Conservation (phyloP, 2,888 invertebrate genomes). For the Steinernema carpocapsae region DNA sequence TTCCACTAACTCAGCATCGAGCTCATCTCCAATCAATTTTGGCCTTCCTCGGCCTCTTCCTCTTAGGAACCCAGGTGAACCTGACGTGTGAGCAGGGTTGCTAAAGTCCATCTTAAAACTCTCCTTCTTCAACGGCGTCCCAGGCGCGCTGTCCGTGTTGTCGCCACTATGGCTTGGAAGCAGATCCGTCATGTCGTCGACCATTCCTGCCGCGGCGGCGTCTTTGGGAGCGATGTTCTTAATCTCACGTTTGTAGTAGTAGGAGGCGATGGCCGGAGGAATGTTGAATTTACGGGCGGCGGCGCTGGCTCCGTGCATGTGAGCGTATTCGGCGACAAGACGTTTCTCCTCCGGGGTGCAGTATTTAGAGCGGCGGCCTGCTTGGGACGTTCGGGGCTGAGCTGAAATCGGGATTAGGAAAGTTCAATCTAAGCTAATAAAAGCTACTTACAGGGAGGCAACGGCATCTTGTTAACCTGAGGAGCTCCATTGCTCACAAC, state of each 20-base stretch:
- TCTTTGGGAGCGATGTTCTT: constrained; percentile 16
- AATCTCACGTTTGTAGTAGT: constrained; percentile 44
- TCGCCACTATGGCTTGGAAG: constrained; percentile 20
- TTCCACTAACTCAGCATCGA: constrained; percentile 67
- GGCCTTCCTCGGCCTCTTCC: constrained; percentile 67
- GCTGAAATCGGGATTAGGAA: constrained; percentile 1
- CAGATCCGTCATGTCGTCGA: neutral
- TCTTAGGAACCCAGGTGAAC: constrained; percentile 46
- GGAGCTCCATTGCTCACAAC: neutral
- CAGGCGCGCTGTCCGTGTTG: neutral
- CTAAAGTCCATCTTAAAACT: constrained; percentile 23
- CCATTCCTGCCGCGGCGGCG: neutral
- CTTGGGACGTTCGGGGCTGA: neutral
- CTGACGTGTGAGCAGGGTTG: constrained; percentile 14
- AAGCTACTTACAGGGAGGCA: constrained; percentile 20
- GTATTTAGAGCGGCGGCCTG: constrained; percentile 58
- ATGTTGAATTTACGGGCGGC: constrained; percentile 54
- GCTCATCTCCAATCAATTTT: constrained; percentile 67
- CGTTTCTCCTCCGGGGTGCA: constrained; percentile 55
- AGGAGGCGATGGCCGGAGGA: constrained; percentile 50
- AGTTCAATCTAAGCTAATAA: neutral
- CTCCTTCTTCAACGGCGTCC: constrained; percentile 26
- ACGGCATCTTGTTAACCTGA: neutral
- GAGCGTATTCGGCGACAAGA: constrained; percentile 54
- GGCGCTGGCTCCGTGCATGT: constrained; percentile 49